phyloP scores from a whole-genome alignment of 2,113 vertebrate genomes.

The Ramphastos sulfuratus region DNA sequence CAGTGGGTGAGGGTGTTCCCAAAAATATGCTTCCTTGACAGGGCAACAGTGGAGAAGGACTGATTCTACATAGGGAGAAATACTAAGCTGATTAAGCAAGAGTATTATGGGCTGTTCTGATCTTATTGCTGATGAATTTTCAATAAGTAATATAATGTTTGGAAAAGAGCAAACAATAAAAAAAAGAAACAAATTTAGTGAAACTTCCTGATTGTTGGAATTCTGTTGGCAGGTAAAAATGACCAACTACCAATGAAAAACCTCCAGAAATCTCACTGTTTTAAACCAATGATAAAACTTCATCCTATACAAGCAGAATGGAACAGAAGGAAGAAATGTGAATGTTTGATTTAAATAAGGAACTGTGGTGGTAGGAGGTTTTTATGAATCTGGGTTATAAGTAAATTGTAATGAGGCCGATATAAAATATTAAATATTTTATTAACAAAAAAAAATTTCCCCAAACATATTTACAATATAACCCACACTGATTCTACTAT shows the following conservation, averaged over 20 bases:
- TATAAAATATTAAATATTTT: no score
- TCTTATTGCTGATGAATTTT: background rate
- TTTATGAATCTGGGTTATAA: no score
- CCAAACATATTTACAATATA: no score
- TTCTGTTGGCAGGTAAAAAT: background rate
- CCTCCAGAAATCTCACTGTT: background rate
- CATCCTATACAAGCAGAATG: background rate
- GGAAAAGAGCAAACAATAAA: background rate
- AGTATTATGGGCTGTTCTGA: background rate
- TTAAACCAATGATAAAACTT: background rate
- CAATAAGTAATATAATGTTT: background rate
- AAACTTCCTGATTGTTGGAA: background rate
- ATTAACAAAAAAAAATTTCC: no score
- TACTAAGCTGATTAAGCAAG: background rate
- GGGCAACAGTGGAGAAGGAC: background rate
- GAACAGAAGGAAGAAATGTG: background rate
- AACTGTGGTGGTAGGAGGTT: no score
- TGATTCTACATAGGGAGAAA: background rate
- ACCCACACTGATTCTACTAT: no score
- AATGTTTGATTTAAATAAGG: background rate
- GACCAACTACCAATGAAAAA: background rate
- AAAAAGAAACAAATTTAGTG: background rate
- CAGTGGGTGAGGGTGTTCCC: background rate
- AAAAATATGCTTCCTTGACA: background rate
- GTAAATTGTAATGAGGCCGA: no score